Evolutionary conservation across 2,888 invertebrate genomes (phyloP).

Genomic region (Cantharis lateralis): DNA sequence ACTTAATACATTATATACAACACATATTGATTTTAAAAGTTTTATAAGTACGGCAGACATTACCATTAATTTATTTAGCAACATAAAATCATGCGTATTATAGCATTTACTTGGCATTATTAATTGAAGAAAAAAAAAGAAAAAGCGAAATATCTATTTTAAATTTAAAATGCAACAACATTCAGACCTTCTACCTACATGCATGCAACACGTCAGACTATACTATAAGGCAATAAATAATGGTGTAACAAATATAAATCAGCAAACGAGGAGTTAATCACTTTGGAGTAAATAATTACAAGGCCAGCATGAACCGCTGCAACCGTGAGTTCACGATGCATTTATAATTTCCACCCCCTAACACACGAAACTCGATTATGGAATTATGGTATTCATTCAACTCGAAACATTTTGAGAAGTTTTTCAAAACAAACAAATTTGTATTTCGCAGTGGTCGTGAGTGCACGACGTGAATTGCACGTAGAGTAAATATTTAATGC

Average conservation of each 20-base stretch:
- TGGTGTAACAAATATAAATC: constrained; percentile 55
- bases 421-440: not conserved
- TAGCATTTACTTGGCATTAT: not conserved
- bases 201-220: constrained; percentile 56
- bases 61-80: not conserved
- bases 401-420: not conserved
- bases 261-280: constrained; percentile 57
- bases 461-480: not conserved
- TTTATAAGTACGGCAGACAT: not conserved
- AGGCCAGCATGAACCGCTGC: constrained; percentile 48
- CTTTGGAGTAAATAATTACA: constrained; percentile 58
- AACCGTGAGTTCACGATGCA: constrained; percentile 39
- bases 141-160: constrained; percentile 41
- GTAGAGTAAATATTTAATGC: constrained; percentile 29
- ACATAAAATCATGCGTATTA: not conserved
- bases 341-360: constrained; percentile 34
- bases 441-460: not conserved
- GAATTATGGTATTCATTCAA: not conserved
- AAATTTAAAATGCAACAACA: constrained; percentile 56
- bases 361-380: not conserved
- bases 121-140: constrained; percentile 1
- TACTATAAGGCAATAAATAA: constrained; percentile 51
- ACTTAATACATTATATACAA: not conserved
- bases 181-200: constrained; percentile 56
- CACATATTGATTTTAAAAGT: not conserved